These are phyloP conservation scores for Dreissena polymorpha DNA, from an alignment of 1,140 invertebrate species.

Conservation along the genomic window DNA sequence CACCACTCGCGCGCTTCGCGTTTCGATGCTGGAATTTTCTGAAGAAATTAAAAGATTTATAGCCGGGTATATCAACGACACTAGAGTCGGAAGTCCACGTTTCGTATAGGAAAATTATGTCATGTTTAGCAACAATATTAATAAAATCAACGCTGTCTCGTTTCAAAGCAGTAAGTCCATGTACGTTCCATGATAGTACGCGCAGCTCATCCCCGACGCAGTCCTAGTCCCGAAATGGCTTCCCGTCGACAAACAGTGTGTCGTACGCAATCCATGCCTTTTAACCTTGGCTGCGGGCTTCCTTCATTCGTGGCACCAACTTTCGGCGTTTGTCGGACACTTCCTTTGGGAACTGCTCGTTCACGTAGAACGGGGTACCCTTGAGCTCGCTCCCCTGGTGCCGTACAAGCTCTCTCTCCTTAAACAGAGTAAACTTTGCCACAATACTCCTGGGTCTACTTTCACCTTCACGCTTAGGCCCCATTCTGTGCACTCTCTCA, in stretches of 20 bases:
- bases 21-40: slow-evolving; percentile 20
- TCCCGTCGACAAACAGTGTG: slow-evolving; percentile 20
- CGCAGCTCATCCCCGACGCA: slow-evolving; percentile 11
- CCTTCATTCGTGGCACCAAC: too few relatives aligned
- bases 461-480: too few relatives aligned
- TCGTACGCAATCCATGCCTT: slow-evolving; percentile 35
- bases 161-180: slow-evolving; percentile 16
- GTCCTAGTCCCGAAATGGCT: slow-evolving; percentile 5
- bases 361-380: too few relatives aligned
- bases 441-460: too few relatives aligned
- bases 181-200: slow-evolving; percentile 33
- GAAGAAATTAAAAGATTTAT: slow-evolving; percentile 17
- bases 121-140: slow-evolving; percentile 18
- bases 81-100: slow-evolving; percentile 15
- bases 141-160: not conserved
- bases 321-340: too few relatives aligned
- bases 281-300: too few relatives aligned
- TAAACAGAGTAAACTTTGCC: too few relatives aligned
- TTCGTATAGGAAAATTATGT: slow-evolving; percentile 31
- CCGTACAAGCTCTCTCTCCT: too few relatives aligned
- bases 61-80: slow-evolving; percentile 11
- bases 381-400: too few relatives aligned
- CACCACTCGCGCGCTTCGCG: slow-evolving; percentile 5
- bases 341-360: too few relatives aligned
- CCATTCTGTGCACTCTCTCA: too few relatives aligned